Evolutionary conservation across 2,113 vertebrate species (phyloP), one percentile per base, ranked within the genome.

Genomic region (Willisornis vidua): DNA sequence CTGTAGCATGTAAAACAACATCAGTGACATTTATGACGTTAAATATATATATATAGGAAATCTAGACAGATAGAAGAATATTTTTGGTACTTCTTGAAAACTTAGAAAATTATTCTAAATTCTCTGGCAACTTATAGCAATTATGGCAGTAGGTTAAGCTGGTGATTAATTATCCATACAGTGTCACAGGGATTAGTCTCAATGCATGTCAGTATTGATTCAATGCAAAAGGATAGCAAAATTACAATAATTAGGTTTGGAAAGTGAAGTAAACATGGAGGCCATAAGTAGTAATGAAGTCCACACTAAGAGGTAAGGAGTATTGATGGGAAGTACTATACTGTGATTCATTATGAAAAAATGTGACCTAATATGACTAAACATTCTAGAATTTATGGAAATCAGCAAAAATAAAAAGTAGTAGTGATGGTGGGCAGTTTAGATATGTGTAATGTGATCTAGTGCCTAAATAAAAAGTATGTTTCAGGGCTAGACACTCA

Each of bases 341-440:
- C 52, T 82, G 70, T 91, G 85, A 90, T 92, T 97, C 95, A 96
- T 29, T 43, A 92, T 87, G 59, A 87, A 97, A 96, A 95, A 92
- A 61, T 26, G 19, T 77, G 93, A 81, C 57, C 28, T 29, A 45
- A 66, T 88, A 43, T 72, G 91, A 81, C 37, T 80, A 84, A 67
- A 89, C 29, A 94, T 88, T 94, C 66, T 49, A 61, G 25, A 76
- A n/a, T 71, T 74, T 85, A 67, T 93, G n/a, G 10, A 81, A 84
- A 72, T 59, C 24, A 92, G 48, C 23, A 89, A 74, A 96, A 92
- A 39, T 51, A 26, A 67, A 80, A 88, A 14, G 6, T 41, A n/a
- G 35, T 65, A 63, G 52, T 33, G 39, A 39, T 28, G 19, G 46
- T 37, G 14, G 74, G 23, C n/a, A 39, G 26, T 45, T 59, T 83